Evolutionary conservation across 2,113 vertebrate genomes (phyloP).

Genomic region (Phocoena sinus): DNA sequence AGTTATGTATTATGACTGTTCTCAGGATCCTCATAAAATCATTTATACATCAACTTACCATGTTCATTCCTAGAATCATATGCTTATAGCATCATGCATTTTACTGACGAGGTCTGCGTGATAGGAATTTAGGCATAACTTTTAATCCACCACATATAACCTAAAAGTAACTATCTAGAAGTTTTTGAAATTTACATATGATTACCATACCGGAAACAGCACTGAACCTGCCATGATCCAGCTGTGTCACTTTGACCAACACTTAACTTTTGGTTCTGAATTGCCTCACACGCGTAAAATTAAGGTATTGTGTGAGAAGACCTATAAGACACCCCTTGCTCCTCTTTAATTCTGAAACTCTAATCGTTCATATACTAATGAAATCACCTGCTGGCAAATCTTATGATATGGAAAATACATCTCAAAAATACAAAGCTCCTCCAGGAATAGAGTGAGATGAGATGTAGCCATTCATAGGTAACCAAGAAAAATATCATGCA

Average conservation of each 20-base stretch:
- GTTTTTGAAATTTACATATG: neutral
- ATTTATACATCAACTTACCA: neutral
- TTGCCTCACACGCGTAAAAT: neutral
- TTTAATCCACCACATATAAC: neutral
- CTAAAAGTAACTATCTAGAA: neutral
- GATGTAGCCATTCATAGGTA: neutral
- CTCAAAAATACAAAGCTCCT: conserved; percentile 23
- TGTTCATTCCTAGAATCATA: neutral
- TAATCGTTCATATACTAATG: neutral
- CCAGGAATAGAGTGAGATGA: neutral
- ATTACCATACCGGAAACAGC: neutral
- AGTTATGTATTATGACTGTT: neutral
- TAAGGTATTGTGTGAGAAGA: neutral
- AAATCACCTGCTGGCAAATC: neutral
- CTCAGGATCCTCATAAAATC: neutral
- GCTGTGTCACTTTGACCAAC: neutral
- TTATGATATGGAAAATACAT: neutral
- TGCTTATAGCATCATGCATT: neutral
- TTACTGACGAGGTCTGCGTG: neutral
- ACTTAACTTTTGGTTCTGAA: neutral
- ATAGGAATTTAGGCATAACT: neutral
- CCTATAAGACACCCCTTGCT: neutral
- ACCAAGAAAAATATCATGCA: neutral
- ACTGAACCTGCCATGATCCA: neutral
- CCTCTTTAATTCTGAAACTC: neutral